phyloP scores from a whole-genome alignment of 2,888 invertebrate genomes.

The Mimachlamys varia region DNA sequence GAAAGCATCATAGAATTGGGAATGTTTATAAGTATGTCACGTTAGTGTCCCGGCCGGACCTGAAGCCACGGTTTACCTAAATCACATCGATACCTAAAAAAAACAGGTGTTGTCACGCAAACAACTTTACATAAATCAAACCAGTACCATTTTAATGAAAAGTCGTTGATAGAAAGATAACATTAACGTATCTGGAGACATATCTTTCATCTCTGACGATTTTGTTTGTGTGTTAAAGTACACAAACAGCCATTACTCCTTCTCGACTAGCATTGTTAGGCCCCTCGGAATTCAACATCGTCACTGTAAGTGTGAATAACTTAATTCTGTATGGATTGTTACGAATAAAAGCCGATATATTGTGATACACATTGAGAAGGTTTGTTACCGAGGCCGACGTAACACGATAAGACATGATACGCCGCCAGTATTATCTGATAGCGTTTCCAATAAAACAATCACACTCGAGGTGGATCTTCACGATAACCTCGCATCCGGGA shows the following conservation, averaged over 20 bases:
- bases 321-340: conserved; percentile 23
- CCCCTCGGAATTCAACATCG: neutral
- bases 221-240: conserved; percentile 21
- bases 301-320: conserved; percentile 8
- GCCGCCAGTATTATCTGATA: neutral
- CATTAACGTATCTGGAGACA: neutral
- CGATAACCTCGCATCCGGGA: conserved; percentile 18
- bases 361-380: conserved; percentile 16
- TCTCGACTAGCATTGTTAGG: neutral
- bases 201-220: conserved; percentile 31
- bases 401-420: conserved; percentile 17
- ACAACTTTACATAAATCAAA: conserved; percentile 2
- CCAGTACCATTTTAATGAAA: conserved; percentile 12
- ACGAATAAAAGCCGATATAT: conserved; percentile 12
- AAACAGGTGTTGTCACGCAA: conserved; percentile 32
- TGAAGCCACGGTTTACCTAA: neutral
- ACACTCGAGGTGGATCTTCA: conserved; percentile 13
- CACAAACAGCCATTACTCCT: neutral
- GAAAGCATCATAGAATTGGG: too few species aligned
- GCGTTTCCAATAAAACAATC: conserved; percentile 12
- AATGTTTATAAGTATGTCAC: too few species aligned
- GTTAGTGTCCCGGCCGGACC: neutral
- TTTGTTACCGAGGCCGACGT: neutral
- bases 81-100: neutral
- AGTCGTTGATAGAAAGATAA: conserved; percentile 13